These are phyloP conservation scores for Leuciscus waleckii DNA, from an alignment of 2,797 vertebrate genomes.

Conservation along the genomic window DNA sequence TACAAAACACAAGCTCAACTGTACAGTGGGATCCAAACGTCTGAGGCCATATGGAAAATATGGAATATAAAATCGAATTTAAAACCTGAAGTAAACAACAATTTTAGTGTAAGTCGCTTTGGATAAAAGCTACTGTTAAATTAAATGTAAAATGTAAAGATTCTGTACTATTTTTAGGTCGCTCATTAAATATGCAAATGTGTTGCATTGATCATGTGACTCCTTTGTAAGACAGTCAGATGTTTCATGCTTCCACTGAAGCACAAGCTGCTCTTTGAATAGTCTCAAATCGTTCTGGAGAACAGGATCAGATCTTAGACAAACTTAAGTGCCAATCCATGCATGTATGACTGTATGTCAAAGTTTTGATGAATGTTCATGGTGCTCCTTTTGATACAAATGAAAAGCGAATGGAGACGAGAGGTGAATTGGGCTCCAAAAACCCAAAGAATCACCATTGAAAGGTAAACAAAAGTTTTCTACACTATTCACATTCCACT, in stretches of 20 bases:
- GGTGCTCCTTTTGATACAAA: neutral
- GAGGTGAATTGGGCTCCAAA: neutral
- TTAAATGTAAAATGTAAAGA: neutral
- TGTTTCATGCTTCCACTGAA: neutral
- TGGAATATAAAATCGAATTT: neutral
- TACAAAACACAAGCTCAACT: slow-evolving; percentile 42
- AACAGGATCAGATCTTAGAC: neutral
- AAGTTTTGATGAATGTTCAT: neutral
- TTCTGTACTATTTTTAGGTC: neutral
- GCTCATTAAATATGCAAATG: slow-evolving; percentile 3
- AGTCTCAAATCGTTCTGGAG: neutral
- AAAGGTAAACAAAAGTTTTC: neutral
- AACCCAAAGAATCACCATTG: neutral
- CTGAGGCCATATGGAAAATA: neutral
- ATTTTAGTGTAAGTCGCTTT: neutral
- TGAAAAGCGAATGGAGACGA: too few species aligned
- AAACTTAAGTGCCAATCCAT: neutral
- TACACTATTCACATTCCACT: neutral
- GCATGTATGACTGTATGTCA: neutral
- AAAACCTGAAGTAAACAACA: neutral
- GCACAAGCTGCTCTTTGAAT: neutral
- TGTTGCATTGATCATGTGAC: slow-evolving; percentile 1
- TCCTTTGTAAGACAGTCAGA: neutral
- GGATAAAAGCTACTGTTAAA: neutral
- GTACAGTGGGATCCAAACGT: slow-evolving; percentile 1